These are phyloP conservation scores for Gambelia wislizenii DNA, from an alignment of 2,797 vertebrate genomes.

Conservation along the genomic window DNA sequence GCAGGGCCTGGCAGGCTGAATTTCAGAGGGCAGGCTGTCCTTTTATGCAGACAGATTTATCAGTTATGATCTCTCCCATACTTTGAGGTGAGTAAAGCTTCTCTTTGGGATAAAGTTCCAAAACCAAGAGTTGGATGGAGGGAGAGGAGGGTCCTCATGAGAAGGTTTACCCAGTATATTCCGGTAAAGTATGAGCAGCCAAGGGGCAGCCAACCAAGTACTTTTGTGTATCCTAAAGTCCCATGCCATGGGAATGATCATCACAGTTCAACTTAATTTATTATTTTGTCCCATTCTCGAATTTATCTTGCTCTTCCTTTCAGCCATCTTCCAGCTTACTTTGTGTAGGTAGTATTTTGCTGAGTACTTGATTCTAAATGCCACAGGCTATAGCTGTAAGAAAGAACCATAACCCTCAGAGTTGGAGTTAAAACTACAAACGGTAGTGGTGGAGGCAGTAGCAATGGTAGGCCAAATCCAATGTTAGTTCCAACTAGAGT, in stretches of 20 bases:
- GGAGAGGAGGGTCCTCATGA: not conserved
- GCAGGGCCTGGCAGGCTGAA: not conserved
- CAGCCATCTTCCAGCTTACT: not conserved
- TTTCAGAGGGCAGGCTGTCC: not conserved
- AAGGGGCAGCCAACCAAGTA: not conserved
- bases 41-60: not conserved
- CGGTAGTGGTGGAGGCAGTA: not conserved
- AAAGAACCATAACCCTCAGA: not conserved
- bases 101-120: conserved; percentile 34
- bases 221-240: not conserved
- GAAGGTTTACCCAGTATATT: not conserved
- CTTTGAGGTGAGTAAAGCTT: not conserved
- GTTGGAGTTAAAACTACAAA: not conserved
- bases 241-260: not conserved
- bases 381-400: not conserved
- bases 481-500: no score
- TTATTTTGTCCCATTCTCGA: not conserved
- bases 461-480: not conserved
- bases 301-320: not conserved
- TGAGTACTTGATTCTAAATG: not conserved
- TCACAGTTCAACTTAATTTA: not conserved
- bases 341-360: not conserved
- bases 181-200: not conserved
- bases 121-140: not conserved
- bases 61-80: not conserved